Evolutionary conservation across 2,888 invertebrate species (phyloP).

Genomic region (Pyrocoelia pectoralis): DNA sequence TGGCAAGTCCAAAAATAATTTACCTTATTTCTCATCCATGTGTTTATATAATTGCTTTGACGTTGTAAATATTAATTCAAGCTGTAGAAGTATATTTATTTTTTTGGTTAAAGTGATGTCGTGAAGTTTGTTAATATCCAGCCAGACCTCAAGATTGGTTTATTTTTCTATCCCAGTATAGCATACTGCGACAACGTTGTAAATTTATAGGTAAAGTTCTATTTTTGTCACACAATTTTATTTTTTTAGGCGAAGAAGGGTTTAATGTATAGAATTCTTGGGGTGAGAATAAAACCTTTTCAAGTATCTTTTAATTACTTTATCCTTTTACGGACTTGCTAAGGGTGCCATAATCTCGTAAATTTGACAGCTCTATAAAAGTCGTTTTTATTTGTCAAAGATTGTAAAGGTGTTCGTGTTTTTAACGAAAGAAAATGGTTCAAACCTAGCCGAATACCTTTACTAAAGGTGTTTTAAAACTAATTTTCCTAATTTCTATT

Average conservation of each 20-base stretch:
- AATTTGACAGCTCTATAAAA: slow-evolving; percentile 10
- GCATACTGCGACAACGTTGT: slow-evolving; percentile 30
- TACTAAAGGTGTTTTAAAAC: neutral
- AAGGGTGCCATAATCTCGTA: slow-evolving; percentile 10
- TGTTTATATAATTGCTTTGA: slow-evolving; percentile 13
- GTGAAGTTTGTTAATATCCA: slow-evolving; percentile 27
- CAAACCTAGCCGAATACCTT: neutral
- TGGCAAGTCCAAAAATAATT: slow-evolving; percentile 9
- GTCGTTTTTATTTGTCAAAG: slow-evolving; percentile 1
- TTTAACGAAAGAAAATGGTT: neutral
- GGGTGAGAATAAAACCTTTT: slow-evolving; percentile 17
- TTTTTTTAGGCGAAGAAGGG: neutral
- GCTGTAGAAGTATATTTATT: slow-evolving; percentile 31
- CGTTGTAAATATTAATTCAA: slow-evolving; percentile 32
- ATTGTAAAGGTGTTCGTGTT: neutral
- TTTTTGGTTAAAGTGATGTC: slow-evolving; percentile 30
- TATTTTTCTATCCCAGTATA: slow-evolving; percentile 34
- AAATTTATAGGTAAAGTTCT: neutral
- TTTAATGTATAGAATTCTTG: slow-evolving; percentile 12
- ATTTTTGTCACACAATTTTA: neutral
- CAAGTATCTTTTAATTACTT: slow-evolving; percentile 23
- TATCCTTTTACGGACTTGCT: slow-evolving; percentile 21
- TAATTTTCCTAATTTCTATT: slow-evolving; percentile 4
- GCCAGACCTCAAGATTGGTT: slow-evolving; percentile 28
- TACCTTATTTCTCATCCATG: neutral